These are phyloP conservation scores for Diceros bicornis DNA, from an alignment of 2,797 vertebrate species.

Conservation along the genomic window DNA sequence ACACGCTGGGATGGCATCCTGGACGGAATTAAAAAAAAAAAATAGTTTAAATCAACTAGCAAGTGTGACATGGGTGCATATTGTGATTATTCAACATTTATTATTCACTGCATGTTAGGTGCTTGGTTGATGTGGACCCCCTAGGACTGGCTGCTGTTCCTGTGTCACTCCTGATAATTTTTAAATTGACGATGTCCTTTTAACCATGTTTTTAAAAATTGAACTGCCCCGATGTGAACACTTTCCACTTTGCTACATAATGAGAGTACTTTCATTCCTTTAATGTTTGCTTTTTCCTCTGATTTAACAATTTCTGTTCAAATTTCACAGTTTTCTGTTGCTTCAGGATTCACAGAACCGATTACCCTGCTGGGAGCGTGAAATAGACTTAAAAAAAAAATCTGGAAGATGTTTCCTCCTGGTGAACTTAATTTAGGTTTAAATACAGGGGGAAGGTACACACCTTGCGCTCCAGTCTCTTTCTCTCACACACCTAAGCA, in stretches of 20 bases:
- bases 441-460: slow-evolving; percentile 64
- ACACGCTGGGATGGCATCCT: background rate
- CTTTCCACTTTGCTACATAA: slow-evolving; percentile 82
- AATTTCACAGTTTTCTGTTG: slow-evolving; percentile 83
- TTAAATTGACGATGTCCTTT: slow-evolving; percentile 80
- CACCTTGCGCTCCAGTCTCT: background rate
- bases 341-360: slow-evolving; percentile 80
- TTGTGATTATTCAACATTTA: slow-evolving; percentile 56
- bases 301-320: slow-evolving; percentile 87
- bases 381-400: slow-evolving; percentile 80
- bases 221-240: slow-evolving; percentile 72
- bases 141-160: background rate
- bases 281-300: slow-evolving; percentile 84
- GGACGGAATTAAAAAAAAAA: background rate
- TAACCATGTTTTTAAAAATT: slow-evolving; percentile 75
- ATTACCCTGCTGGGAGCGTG: slow-evolving; percentile 73
- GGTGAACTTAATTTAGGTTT: slow-evolving; percentile 85
- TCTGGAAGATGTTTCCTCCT: slow-evolving; percentile 73
- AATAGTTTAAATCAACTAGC: slow-evolving; percentile 68
- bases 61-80: slow-evolving; percentile 46
- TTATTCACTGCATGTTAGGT: slow-evolving; percentile 32
- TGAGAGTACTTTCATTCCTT: slow-evolving; percentile 81
- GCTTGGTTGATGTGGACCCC: background rate
- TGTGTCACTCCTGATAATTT: slow-evolving; percentile 72
- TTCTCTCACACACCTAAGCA: slow-evolving; percentile 71